Evolutionary conservation across 2,797 vertebrate species (phyloP).

Genomic region (Pelochelys cantorii): DNA sequence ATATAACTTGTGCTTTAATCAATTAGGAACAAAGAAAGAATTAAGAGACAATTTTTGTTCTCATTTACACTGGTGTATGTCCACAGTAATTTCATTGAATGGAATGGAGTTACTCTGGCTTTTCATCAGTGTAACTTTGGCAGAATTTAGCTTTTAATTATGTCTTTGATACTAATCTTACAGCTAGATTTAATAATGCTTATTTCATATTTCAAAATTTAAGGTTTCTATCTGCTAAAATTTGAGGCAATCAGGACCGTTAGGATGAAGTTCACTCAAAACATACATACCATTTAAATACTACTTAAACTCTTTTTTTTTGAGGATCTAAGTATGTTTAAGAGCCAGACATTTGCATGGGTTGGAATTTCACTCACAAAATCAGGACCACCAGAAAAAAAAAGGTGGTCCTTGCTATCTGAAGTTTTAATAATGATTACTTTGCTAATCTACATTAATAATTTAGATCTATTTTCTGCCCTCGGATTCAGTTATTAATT

Average conservation of each 20-base stretch:
- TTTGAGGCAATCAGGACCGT: background rate
- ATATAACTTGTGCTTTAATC: slow-evolving; percentile 44
- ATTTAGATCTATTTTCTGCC: background rate
- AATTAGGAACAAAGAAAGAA: slow-evolving; percentile 41
- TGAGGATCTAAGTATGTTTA: background rate
- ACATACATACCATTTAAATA: background rate
- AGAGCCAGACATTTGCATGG: background rate
- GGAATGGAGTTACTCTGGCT: slow-evolving; percentile 40
- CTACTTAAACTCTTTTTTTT: background rate
- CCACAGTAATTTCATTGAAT: slow-evolving; percentile 44
- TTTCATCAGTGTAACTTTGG: slow-evolving; percentile 46
- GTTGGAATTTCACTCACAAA: background rate
- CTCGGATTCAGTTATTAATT: background rate
- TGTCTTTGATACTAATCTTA: slow-evolving; percentile 51
- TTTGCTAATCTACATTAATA: slow-evolving; percentile 13
- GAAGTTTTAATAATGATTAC: slow-evolving; percentile 43
- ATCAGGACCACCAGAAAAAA: background rate
- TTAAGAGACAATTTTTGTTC: slow-evolving; percentile 49
- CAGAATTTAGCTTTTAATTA: background rate
- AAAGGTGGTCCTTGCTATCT: slow-evolving; percentile 5
- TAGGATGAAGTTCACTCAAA: background rate
- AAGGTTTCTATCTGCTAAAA: slow-evolving; percentile 40
- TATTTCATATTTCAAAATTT: background rate
- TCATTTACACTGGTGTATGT: slow-evolving; percentile 28
- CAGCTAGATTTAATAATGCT: slow-evolving; percentile 41